Percentiles rank a stretch among this genome's conserved stretches.
Conservation (phyloP, 2,113 vertebrate genomes). For the Caloenas nicobarica region DNA sequence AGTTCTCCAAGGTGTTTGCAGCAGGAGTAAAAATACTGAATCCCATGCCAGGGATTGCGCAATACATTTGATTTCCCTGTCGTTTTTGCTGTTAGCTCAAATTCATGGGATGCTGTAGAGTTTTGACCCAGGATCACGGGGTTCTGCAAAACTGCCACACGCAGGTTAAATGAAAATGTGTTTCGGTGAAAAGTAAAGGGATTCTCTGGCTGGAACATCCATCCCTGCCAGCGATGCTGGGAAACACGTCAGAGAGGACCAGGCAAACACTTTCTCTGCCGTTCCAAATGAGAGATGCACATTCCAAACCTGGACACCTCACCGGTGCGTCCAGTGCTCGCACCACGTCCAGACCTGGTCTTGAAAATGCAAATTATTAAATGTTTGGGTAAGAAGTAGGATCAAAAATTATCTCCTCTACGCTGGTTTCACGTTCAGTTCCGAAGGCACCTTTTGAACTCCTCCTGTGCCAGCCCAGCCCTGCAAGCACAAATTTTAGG, state of each 20-base stretch:
- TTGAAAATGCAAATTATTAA: not conserved
- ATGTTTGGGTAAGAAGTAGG: not conserved
- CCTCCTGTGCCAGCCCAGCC: not conserved
- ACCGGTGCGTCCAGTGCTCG: rapidly evolving
- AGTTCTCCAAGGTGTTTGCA: not conserved
- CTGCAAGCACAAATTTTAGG: not conserved
- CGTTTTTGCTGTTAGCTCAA: not conserved
- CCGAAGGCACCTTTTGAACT: not conserved
- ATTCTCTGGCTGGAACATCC: not conserved
- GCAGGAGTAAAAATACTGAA: not conserved
- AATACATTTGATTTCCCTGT: rapidly evolving
- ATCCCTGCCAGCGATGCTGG: too few relatives aligned
- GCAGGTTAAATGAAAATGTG: rapidly evolving
- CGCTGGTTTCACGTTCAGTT: rapidly evolving
- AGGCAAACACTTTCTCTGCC: not conserved
- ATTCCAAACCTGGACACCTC: not conserved
- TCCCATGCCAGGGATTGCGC: not conserved
- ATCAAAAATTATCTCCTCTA: not conserved
- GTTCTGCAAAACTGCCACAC: not conserved
- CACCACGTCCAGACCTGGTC: not conserved
- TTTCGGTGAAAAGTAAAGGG: not conserved
- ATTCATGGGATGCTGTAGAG: not conserved
- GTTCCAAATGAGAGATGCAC: rapidly evolving
- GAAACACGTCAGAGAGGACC: not conserved
- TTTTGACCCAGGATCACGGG: not conserved